Base-by-base conservation (phyloP, 92 coral and sea anemone genomes). In the Paragorgia papillata region DNA sequence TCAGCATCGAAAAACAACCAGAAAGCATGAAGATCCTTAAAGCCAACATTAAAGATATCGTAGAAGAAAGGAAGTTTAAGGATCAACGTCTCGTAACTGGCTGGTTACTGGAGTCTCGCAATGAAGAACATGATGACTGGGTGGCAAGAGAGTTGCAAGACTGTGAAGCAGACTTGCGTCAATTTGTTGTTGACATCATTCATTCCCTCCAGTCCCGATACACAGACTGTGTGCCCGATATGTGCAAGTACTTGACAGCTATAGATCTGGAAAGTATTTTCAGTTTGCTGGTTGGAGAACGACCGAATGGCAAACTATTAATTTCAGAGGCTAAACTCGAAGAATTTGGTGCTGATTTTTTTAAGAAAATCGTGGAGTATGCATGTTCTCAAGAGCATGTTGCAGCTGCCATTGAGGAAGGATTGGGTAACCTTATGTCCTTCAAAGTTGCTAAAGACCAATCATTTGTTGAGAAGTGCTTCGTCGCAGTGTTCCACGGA, bases 181-280 rank as follows among this genome's bases (percentile, higher is more conserved):
- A 64, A 64, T 64, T 64, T 64, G 41, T 64, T 17, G 49, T 22
- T 34, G 71, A 64, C 27, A 3, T 64, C 30, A 2, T 64, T 32
- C 27, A 33, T 1, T 64, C 71, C 8, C 49, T 64, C 2, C 1
- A 14, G 19, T 64, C 51, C 20, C 50, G 22, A 31, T 64, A 31
- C 71, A 33, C 46, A 39, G 21, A 64, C 10, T 64, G 71, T 39
- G 71, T 64, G 1, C 22, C 53, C 17, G 71, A 64, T 17, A 64
- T 64, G 71, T 64, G 71, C 51, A 17, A 64, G 7, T 15, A 64
- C 21, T 64, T 64, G 10, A 64, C 49, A 34, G 46, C 25, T 37
- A 0, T 64, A 2, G 71, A 64, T 64, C 53, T 64, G n/a, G 71
- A 64, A 34, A 1, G 46, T 15, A 13, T 64, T 24, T 31, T 64